Percentiles rank a stretch among this genome's conserved stretches.
These are phyloP conservation scores for Catostylus mosaicus DNA, from an alignment of 30 jellyfish, hydroid and myxozoan species.

Conservation along the genomic window DNA sequence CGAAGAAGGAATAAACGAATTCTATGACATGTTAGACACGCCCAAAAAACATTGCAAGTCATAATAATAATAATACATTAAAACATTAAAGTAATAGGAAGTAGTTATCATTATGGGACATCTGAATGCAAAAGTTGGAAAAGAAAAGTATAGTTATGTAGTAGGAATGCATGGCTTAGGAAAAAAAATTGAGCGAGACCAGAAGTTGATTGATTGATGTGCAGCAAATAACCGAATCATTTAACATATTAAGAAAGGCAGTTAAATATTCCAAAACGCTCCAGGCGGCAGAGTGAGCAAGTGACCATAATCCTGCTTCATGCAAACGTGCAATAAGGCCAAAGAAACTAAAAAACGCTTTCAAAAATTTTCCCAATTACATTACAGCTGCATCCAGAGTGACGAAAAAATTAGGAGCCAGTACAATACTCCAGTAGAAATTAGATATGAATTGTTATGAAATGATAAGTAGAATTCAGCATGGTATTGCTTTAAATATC, in stretches of 20 bases:
- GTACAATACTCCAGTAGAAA: not conserved
- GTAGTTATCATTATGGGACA: not conserved
- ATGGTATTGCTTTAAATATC: not conserved
- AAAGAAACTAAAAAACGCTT: not conserved
- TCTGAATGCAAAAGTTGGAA: not conserved
- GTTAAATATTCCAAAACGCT: not conserved
- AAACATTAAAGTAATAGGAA: not conserved
- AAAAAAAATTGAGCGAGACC: not conserved
- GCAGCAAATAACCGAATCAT: not conserved
- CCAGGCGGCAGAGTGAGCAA: not conserved
- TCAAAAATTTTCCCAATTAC: not conserved
- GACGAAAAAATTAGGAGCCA: not conserved
- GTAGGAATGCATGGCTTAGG: not conserved
- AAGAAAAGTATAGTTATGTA: not conserved
- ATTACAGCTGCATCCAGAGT: not conserved
- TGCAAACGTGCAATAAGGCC: not conserved
- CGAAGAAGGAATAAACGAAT: not conserved
- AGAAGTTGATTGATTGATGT: not conserved
- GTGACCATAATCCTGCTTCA: not conserved
- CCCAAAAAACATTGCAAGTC: no score
- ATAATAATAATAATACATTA: no score
- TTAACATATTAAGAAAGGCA: not conserved
- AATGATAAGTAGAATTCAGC: not conserved
- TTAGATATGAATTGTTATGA: not conserved
- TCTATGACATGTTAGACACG: not conserved